Percentiles rank a stretch among this genome's conserved stretches.
Conservation (phyloP, 92 coral and sea anemone species). For the Actinostola sp. region DNA sequence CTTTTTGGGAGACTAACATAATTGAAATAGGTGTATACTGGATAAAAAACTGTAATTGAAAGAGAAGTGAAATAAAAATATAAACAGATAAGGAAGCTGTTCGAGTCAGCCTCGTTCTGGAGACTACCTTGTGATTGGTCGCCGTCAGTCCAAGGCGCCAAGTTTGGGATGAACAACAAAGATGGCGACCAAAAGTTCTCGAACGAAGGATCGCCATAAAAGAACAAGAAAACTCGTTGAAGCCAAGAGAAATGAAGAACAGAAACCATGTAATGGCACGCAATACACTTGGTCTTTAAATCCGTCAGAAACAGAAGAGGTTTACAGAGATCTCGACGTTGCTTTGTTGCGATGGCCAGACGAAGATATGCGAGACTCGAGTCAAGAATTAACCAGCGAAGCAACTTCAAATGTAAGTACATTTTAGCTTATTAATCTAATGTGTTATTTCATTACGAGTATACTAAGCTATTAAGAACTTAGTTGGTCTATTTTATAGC, state of each 20-base stretch:
- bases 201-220: constrained; percentile 27
- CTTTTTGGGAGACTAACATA: too few relatives aligned
- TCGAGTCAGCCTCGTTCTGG: constrained; percentile 1
- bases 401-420: constrained; percentile 14
- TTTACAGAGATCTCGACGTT: constrained; percentile 66
- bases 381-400: constrained; percentile 60
- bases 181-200: constrained; percentile 19
- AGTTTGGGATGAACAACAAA: constrained; percentile 32
- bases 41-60: too few relatives aligned
- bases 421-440: not conserved
- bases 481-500: not conserved
- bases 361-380: constrained; percentile 73
- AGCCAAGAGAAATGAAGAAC: constrained; percentile 8
- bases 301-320: constrained; percentile 56
- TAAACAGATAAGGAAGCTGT: too few relatives aligned
- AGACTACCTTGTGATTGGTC: constrained; percentile 28
- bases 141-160: constrained; percentile 27
- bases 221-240: constrained; percentile 29
- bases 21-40: too few relatives aligned
- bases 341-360: constrained; percentile 88
- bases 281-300: constrained; percentile 38
- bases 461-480: not conserved
- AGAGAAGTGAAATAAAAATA: too few relatives aligned
- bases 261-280: constrained; percentile 19
- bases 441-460: not conserved